Evolutionary conservation across 2,113 vertebrate genomes (phyloP).

Genomic region (Tonatia bakeri): DNA sequence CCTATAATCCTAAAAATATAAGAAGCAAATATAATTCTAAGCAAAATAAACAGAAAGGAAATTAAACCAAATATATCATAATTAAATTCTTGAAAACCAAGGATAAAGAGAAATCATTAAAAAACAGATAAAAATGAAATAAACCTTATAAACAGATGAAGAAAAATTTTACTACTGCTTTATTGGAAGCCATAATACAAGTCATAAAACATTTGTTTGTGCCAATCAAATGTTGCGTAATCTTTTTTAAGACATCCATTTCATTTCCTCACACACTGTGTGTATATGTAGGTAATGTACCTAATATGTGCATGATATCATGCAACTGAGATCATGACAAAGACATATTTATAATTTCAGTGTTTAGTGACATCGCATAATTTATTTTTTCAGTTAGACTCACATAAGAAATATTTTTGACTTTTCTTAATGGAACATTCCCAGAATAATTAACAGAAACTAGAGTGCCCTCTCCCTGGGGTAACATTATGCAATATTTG

Average conservation of each 20-base stretch:
- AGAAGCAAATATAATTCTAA: not conserved
- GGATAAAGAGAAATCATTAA: not conserved
- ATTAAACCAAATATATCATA: not conserved
- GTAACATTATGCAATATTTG: not conserved
- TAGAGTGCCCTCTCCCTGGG: not conserved
- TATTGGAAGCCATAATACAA: not conserved
- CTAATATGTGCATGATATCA: not conserved
- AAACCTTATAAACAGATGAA: not conserved
- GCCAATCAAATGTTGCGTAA: not conserved
- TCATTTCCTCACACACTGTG: not conserved
- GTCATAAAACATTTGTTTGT: not conserved
- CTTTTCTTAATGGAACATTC: not conserved
- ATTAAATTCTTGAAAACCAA: not conserved
- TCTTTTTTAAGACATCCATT: not conserved
- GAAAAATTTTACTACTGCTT: not conserved
- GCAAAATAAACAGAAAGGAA: not conserved
- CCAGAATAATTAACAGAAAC: not conserved
- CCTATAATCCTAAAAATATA: not conserved
- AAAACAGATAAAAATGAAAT: not conserved
- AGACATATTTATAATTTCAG: not conserved
- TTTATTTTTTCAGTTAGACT: not conserved
- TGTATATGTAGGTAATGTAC: not conserved
- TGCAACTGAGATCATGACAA: not conserved
- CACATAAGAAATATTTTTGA: not conserved
- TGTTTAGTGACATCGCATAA: not conserved